Evolutionary conservation across 2,888 invertebrate species (phyloP), one percentile per base, ranked within the genome.

Genomic region (Mesorhabditis spiculigera): DNA sequence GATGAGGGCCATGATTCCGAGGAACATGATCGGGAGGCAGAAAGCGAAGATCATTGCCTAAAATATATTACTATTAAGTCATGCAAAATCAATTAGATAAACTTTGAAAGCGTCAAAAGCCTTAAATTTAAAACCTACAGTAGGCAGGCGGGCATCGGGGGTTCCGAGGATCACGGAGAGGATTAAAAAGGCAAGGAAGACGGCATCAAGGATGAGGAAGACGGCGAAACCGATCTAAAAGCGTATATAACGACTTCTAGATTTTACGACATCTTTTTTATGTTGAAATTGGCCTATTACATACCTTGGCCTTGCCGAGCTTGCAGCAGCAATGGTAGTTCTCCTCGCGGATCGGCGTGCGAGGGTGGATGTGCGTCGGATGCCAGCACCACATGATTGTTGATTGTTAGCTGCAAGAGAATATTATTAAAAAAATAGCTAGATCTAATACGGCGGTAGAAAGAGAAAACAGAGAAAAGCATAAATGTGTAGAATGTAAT

Each of bases 11-110:
- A 50, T 10, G 58, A 50, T 50, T 66, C 75, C 74, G 16, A 73
- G 68, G n/a, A 64, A 45, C 13, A 62, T 69, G 65, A 69, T 70
- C 61, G 81, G 77, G 4, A 73, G 75, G n/a, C 10, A 50, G 58
- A 50, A 10, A 3, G 10, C 58, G 58, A 50, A 50, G 58, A 50
- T 50, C 10, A 50, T 50, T 3, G 10, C 58, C 58, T 50, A 50
- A 50, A 50, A 50, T 50, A 2, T 50, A 28, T 28, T 28, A 1
- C 1, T 28, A 1, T 28, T 28, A 28, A 28, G 28, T 28, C 3
- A 28, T 28, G 28, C 1, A 28, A 28, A 28, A 3, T 3, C 28
- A 3, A 28, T n/a, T 10, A 50, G 3, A 50, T 50, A 50, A 2
- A 50, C n/a, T n/a, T 50, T 13, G n/a, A n/a, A 50, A 50, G n/a